Base-by-base conservation (phyloP, 2,888 invertebrate species). In the Nomada lathburiana region DNA sequence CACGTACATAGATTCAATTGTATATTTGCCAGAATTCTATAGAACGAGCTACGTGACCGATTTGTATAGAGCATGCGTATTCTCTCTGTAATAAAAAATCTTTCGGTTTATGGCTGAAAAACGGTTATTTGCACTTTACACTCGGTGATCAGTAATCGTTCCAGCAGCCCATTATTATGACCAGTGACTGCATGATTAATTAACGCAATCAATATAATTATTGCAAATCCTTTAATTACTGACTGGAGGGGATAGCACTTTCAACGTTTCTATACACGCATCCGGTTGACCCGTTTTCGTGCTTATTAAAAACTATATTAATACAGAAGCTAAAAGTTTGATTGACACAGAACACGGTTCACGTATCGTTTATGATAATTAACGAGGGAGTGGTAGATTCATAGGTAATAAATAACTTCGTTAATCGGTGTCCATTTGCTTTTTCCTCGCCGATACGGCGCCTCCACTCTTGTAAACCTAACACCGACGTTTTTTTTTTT, bases 301-400 rank as follows among this genome's bases (percentile, higher is more conserved):
- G 13, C 47, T 55, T 20, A 65, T 50, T 62, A 55, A 47, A 76
- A 50, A 29, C 16, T 65, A 9, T 18, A 55, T 80, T n/a, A 36
- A 23, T 18, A 26, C 53, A 20, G 18, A 52, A 44, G 60, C 44
- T 57, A 42, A 20, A 71, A 63, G 36, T 62, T 76, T 55, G 80
- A 80, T 73, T 69, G 69, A 81, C 73, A 65, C 11, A 1, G 26
- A 20, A 44, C 20, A 62, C 29, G 53, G 9, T 50, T 26, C 52
- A 47, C 59, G 47, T 53, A 65, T 69, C 52, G 42, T 57, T 72
- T 68, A 72, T 72, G 76, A 65, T 73, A 81, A 81, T 79, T 55
- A 69, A 65, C 29, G 68, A 74, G 42, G 69, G 69, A 60, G 64
- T 60, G 68, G 78, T 64, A 47, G 36, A 47, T 20, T 47, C 20